phyloP scores from a whole-genome alignment of 2,797 vertebrate genomes.

The Chanos chanos region DNA sequence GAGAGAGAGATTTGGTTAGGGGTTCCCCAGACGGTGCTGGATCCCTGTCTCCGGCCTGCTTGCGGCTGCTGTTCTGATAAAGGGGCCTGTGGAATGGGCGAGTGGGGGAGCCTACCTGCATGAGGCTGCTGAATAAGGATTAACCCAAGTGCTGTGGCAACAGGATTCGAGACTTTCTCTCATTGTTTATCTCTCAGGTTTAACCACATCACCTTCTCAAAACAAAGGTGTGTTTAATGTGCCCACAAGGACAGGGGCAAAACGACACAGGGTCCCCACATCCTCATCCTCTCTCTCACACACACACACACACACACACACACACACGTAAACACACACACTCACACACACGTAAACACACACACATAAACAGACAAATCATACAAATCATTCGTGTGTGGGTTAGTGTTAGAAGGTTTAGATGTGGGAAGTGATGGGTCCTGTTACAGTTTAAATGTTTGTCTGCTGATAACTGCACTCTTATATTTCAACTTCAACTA shows the following conservation, averaged over 20 bases:
- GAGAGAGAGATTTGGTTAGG: slow-evolving; percentile 17
- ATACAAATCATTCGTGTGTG: not conserved
- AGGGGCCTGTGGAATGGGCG: slow-evolving; percentile 46
- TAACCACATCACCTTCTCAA: slow-evolving; percentile 49
- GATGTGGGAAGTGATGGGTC: too few species aligned
- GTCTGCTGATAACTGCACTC: too few species aligned
- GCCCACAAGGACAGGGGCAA: slow-evolving; percentile 23
- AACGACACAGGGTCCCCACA: slow-evolving; percentile 16
- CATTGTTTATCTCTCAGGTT: slow-evolving; percentile 46
- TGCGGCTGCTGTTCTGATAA: too few species aligned
- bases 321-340: too few species aligned
- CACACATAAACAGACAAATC: too few species aligned
- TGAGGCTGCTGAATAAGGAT: slow-evolving; percentile 68
- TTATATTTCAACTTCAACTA: too few species aligned
- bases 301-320: not conserved
- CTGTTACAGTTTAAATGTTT: too few species aligned
- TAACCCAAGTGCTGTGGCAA: slow-evolving; percentile 65
- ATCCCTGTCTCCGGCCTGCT: too few species aligned
- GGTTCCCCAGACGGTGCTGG: slow-evolving; percentile 39
- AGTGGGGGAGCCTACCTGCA: too few species aligned
- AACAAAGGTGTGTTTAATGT: slow-evolving; percentile 50
- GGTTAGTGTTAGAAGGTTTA: too few species aligned
- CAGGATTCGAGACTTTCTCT: slow-evolving; percentile 61
- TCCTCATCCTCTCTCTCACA: slow-evolving; percentile 9
- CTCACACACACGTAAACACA: too few species aligned